Base-by-base conservation (phyloP, 2,888 invertebrate species). In the Callyntrura sp. region DNA sequence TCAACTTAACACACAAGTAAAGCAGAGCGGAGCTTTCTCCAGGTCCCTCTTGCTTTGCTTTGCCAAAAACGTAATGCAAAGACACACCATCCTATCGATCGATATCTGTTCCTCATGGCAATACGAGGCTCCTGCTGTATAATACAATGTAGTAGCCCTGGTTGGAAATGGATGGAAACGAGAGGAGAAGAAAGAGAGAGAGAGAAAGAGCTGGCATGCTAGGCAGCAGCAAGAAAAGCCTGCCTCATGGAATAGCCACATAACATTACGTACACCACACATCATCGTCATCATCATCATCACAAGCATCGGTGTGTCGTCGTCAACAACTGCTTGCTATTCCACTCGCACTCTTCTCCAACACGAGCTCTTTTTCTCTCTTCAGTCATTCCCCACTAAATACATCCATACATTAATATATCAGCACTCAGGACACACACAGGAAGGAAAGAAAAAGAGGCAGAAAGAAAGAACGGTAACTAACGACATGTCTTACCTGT, bases 401-500 rank as follows among this genome's bases (percentile, higher is more conserved):
- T n/a, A n/a, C n/a, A n/a, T n/a, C n/a, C n/a, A n/a, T n/a, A n/a
- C n/a, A n/a, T n/a, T n/a, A n/a, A n/a, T n/a, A n/a, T n/a, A n/a
- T n/a, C n/a, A n/a, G n/a, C n/a, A n/a, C n/a, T n/a, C n/a, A n/a
- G n/a, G n/a, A n/a, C n/a, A n/a, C n/a, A n/a, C n/a, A n/a, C n/a
- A n/a, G n/a, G n/a, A n/a, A n/a, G n/a, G n/a, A n/a, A n/a, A n/a
- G n/a, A n/a, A n/a, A n/a, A n/a, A n/a, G n/a, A n/a, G n/a, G n/a
- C 11, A 35, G n/a, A 35, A 68, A 28, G 12, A 68, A 20, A 2
- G 20, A 20, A 68, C 65, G 65, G 35, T n/a, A 68, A n/a, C 23
- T 68, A 68, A 12, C 20, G 81, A 35, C 81, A 81, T 81, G 60
- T 20, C 81, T 81, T 81, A 81, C 81, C 81, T 79, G 55, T 76